A percentile compares a stretch with the other conserved stretches of the same genome.
Evolutionary conservation across 2,113 vertebrate genomes (phyloP).

Genomic region (Sisor rabdophorus): DNA sequence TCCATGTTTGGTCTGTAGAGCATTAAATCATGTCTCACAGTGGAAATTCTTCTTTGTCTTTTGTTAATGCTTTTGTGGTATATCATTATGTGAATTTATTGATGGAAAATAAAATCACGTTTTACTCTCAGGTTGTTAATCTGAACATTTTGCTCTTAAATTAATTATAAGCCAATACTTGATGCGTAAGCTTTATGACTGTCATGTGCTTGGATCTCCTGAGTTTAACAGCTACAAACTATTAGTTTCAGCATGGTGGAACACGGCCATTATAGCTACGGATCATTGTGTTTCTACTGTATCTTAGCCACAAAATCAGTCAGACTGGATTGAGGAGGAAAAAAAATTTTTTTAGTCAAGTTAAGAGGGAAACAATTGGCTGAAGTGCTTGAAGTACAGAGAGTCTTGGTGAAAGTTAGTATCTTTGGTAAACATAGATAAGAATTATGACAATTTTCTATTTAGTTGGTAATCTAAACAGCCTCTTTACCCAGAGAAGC

Average conservation of each 20-base stretch:
- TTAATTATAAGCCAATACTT: constrained; percentile 17
- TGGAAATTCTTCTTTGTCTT: neutral
- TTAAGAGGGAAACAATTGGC: constrained; percentile 1
- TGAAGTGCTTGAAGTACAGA: neutral
- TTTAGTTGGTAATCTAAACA: neutral
- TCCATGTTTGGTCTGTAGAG: constrained; percentile 34
- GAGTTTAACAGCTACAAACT: constrained; percentile 54
- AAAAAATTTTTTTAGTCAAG: constrained; percentile 10
- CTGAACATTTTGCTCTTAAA: constrained; percentile 3
- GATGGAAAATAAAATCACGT: constrained; percentile 11
- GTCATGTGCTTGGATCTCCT: constrained; percentile 26
- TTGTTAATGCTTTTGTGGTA: neutral
- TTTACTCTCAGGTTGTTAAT: constrained; percentile 5
- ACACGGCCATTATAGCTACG: constrained; percentile 52
- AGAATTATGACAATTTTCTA: neutral
- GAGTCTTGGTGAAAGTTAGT: neutral
- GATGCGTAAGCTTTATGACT: constrained; percentile 39
- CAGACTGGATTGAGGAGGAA: neutral
- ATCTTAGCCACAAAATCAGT: constrained; percentile 42
- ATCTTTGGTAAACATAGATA: constrained; percentile 2
- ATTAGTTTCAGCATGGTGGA: constrained; percentile 59
- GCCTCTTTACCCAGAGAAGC: neutral
- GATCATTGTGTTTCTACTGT: constrained; percentile 50
- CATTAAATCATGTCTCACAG: constrained; percentile 8
- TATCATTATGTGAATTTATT: constrained; percentile 17